These are phyloP conservation scores for Poecilia gillii DNA, from an alignment of 2,797 vertebrate species.

Conservation along the genomic window DNA sequence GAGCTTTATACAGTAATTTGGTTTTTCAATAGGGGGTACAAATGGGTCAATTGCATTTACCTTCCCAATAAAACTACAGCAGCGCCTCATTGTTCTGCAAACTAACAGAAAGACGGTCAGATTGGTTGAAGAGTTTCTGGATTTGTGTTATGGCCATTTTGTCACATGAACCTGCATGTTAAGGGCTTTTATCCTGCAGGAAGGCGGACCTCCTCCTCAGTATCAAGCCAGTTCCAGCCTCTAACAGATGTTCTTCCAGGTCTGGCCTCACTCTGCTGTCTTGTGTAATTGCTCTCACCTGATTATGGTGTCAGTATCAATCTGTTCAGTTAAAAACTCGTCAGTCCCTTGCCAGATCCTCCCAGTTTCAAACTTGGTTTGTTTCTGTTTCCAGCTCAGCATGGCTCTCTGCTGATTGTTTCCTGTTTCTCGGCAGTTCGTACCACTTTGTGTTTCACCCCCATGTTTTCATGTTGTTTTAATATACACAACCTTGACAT, in stretches of 20 bases:
- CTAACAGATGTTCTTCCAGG: constrained; percentile 1
- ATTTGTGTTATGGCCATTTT: not conserved
- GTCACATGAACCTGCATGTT: not conserved
- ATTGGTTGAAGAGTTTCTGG: not conserved
- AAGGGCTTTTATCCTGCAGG: not conserved
- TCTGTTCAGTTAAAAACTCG: not conserved
- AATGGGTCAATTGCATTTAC: not conserved
- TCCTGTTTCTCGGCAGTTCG: not conserved
- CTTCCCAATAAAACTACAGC: not conserved
- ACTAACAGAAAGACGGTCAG: not conserved
- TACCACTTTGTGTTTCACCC: not conserved
- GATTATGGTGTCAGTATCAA: not conserved
- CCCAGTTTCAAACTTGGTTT: not conserved
- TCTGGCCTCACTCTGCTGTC: not conserved
- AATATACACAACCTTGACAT: too few relatives aligned
- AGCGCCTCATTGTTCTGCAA: not conserved
- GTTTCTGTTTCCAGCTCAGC: not conserved
- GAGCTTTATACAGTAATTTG: not conserved
- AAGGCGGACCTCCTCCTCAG: not conserved
- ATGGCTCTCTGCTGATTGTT: not conserved
- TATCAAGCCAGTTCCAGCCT: not conserved
- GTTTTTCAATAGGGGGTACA: not conserved
- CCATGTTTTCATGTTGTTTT: too few relatives aligned
- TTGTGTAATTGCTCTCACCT: not conserved
- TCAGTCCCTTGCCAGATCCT: not conserved